These are phyloP conservation scores for Epinephelus coioides DNA, from an alignment of 2,797 vertebrate species.

Conservation along the genomic window DNA sequence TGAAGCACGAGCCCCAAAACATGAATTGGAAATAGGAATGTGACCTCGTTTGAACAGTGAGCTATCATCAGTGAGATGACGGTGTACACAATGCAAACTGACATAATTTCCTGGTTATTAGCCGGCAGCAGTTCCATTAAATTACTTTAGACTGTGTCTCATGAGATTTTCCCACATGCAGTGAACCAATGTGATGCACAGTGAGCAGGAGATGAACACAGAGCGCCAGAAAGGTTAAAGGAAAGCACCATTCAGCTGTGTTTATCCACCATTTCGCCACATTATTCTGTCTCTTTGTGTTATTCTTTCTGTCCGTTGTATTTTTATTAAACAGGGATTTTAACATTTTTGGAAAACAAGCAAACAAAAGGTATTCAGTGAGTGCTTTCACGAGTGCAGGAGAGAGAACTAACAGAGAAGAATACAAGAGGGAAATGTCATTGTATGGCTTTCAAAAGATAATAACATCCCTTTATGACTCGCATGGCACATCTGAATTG, in stretches of 20 bases:
- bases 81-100: not conserved
- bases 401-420: not conserved
- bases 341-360: constrained; percentile 14
- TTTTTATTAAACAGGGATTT: constrained; percentile 20
- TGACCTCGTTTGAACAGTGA: constrained; percentile 1
- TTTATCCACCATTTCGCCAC: constrained; percentile 12
- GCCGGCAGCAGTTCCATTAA: constrained; percentile 34
- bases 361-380: not conserved
- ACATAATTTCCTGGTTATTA: constrained; percentile 47
- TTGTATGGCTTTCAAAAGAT: constrained; percentile 34
- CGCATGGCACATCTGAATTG: constrained; percentile 3
- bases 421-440: constrained; percentile 18
- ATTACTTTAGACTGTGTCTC: constrained; percentile 19
- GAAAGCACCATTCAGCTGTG: not conserved
- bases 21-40: constrained; percentile 14
- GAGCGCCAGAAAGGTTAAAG: constrained; percentile 4
- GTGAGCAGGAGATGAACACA: constrained; percentile 14
- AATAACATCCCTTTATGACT: constrained; percentile 38
- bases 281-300: not conserved
- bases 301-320: not conserved
- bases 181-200: constrained; percentile 1
- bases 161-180: constrained; percentile 21
- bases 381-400: not conserved
- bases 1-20: not conserved
- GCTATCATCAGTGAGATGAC: constrained; percentile 5